These are phyloP conservation scores for Thunnus thynnus DNA, from an alignment of 2,113 vertebrate genomes.

Conservation along the genomic window DNA sequence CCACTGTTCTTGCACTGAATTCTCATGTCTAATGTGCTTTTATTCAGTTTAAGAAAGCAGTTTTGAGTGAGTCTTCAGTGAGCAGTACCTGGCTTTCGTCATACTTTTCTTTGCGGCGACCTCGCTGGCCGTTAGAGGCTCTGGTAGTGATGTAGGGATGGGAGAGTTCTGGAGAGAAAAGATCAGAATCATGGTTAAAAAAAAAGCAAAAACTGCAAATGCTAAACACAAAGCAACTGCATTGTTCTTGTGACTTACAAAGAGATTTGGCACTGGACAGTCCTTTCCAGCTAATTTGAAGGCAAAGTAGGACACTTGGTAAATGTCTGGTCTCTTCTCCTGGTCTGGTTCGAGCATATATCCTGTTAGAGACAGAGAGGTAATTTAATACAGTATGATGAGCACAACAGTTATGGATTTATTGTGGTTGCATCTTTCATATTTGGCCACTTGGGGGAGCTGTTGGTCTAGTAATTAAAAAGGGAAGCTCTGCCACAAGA, in stretches of 20 bases:
- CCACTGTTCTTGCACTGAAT: no score
- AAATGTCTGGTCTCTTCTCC: slow-evolving; percentile 96
- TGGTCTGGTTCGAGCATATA: slow-evolving; percentile 98
- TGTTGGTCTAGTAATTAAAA: slow-evolving; percentile 40
- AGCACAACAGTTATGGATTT: not conserved
- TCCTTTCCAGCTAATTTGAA: slow-evolving; percentile 96
- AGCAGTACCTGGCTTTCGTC: slow-evolving; percentile 95
- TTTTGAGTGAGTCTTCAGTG: not conserved
- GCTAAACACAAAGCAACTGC: not conserved
- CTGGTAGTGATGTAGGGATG: slow-evolving; percentile 92
- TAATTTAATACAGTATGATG: not conserved
- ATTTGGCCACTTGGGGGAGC: slow-evolving; percentile 69
- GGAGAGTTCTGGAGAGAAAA: slow-evolving; percentile 87
- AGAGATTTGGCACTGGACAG: slow-evolving; percentile 94
- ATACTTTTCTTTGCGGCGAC: slow-evolving; percentile 95
- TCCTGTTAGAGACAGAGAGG: slow-evolving; percentile 77
- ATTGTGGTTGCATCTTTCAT: not conserved
- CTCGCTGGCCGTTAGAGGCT: slow-evolving; percentile 94
- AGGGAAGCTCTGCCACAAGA: not conserved
- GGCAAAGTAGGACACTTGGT: slow-evolving; percentile 96
- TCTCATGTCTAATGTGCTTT: not conserved
- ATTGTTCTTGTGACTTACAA: slow-evolving; percentile 86
- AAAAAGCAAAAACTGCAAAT: not conserved
- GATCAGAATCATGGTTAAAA: not conserved
- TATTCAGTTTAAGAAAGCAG: not conserved